These are phyloP conservation scores for Tragelaphus strepsiceros DNA, from an alignment of 2,113 vertebrate species.

Conservation along the genomic window DNA sequence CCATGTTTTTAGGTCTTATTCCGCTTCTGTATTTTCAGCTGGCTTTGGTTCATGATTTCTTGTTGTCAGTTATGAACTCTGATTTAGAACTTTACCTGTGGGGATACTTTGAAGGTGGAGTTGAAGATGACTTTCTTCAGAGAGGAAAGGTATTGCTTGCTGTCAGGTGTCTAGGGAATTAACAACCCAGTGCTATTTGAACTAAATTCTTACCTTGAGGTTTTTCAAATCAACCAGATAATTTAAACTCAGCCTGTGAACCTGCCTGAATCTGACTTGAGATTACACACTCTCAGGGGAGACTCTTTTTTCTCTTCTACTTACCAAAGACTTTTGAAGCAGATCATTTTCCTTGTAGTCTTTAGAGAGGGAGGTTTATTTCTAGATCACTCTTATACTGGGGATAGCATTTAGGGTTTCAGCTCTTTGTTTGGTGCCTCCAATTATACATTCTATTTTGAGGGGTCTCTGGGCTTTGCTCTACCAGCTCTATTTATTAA, in stretches of 20 bases:
- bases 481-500: background rate
- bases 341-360: background rate
- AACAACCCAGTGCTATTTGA: background rate
- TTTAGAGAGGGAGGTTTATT: background rate
- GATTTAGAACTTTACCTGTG: background rate
- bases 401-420: background rate
- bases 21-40: background rate
- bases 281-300: background rate
- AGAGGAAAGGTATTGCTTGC: background rate
- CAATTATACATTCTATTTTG: background rate
- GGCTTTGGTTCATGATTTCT: background rate
- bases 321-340: background rate
- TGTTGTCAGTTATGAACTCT: background rate
- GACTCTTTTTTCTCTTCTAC: background rate
- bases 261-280: background rate
- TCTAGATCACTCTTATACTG: background rate
- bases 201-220: background rate
- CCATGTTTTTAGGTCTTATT: background rate
- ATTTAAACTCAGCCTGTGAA: slow-evolving; percentile 30
- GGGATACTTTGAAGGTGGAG: background rate
- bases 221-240: slow-evolving; percentile 1
- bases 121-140: background rate
- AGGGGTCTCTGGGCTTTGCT: background rate
- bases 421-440: background rate
- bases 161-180: background rate